Evolutionary conservation across 2,797 vertebrate genomes (phyloP), one percentile per base, ranked within the genome.

Genomic region (Tarsius wallacei): DNA sequence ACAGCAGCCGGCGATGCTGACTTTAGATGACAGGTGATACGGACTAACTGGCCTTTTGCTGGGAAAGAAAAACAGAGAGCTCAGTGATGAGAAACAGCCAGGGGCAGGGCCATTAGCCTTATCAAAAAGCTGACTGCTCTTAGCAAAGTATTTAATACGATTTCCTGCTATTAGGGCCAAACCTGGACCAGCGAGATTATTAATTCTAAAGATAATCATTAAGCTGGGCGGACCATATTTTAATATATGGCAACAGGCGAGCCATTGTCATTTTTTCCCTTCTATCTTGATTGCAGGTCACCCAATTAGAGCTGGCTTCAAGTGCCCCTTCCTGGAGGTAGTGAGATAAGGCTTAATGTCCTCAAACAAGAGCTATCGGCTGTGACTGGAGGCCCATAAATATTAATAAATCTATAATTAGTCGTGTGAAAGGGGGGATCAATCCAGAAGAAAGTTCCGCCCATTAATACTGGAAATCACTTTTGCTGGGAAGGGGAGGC

Each of bases 391-490:
- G 57, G 83, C 1, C 95, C 96, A 99, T 99, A 98, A 98, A 98
- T 99, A 99, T 98, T 99, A 98, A 99, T 99, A 97, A 87, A 94
- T 97, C 98, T 98, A 98, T 98, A 98, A 99, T 99, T 98, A 98
- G 98, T 97, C 97, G 97, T 96, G 97, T 98, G 98, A 98, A 98
- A 98, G 98, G 91, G 93, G 83, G 97, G 94, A 83, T 97, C 92
- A 96, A 98, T 98, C 87, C 93, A 95, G 87, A 93, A 97, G 57
- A 97, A 97, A 96, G 1, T 0, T 97, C 98, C 77, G 12, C 97
- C 98, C 70, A 5, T 93, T 95, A 96, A 91, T 96, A 97, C 96
- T 90, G 96, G 91, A 94, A 98, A 26, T 0, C 77, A 0, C 31
- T 87, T 94, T 95, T 33, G 88, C 95, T 74, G 63, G 91, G 85